Evolutionary conservation across 2,888 invertebrate species (phyloP).

Genomic region (Ectemnius continuus): DNA sequence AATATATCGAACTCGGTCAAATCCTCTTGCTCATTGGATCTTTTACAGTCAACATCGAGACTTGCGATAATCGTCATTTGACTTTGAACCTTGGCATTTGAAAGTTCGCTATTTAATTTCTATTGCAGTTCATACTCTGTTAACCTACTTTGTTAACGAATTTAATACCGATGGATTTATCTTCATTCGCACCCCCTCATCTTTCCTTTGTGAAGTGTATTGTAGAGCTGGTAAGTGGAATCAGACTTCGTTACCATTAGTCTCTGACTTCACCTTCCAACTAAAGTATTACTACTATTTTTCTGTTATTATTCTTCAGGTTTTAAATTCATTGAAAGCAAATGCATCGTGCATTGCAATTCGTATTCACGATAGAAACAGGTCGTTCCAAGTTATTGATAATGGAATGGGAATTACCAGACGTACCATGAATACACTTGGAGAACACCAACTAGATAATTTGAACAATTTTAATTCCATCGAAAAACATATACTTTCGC

Average conservation of each 20-base stretch:
- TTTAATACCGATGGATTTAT: background rate
- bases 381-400: conserved; percentile 86
- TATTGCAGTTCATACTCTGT: no score
- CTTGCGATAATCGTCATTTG: no score
- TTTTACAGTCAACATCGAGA: no score
- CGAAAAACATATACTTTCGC: conserved; percentile 12
- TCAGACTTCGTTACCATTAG: background rate
- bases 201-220: conserved; percentile 22
- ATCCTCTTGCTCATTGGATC: no score
- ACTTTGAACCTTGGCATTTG: no score
- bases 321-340: conserved; percentile 86
- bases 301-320: conserved; percentile 75
- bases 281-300: background rate
- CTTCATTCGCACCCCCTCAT: background rate
- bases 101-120: no score
- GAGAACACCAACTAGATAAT: conserved; percentile 37
- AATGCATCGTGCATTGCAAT: conserved; percentile 85
- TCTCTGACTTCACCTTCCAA: background rate
- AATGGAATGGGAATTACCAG: conserved; percentile 84
- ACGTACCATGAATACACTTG: conserved; percentile 78
- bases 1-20: no score
- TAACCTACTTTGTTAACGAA: no score
- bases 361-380: conserved; percentile 81
- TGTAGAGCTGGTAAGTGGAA: conserved; percentile 27
- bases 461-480: no score